Evolutionary conservation across 2,113 vertebrate species (phyloP).

Genomic region (Mobula hypostoma): DNA sequence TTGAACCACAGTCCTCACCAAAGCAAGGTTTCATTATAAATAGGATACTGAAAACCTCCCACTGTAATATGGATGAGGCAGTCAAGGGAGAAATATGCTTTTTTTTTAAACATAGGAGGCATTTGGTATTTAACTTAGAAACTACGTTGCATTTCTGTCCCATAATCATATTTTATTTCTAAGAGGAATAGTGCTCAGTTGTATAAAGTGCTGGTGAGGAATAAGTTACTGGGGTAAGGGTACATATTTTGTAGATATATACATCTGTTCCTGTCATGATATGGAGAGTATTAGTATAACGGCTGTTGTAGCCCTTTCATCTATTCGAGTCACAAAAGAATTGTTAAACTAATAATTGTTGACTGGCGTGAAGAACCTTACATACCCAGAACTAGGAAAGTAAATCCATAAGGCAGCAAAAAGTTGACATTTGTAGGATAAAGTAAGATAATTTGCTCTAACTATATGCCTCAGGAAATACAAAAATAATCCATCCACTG

Average conservation of each 20-base stretch:
- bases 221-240: background rate
- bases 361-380: background rate
- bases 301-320: background rate
- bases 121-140: background rate
- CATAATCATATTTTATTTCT: slow-evolving; percentile 2
- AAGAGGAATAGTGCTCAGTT: background rate
- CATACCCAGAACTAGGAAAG: background rate
- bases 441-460: background rate
- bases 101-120: background rate
- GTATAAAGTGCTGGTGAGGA: background rate
- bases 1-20: background rate
- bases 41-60: background rate
- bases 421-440: background rate
- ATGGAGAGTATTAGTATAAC: background rate
- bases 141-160: background rate
- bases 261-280: background rate
- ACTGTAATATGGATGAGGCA: slow-evolving; percentile 1
- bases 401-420: background rate
- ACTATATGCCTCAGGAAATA: background rate
- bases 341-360: background rate
- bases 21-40: background rate
- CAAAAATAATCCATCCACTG: background rate
- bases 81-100: background rate
- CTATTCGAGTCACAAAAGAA: background rate
- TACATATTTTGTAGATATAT: background rate